phyloP scores from a whole-genome alignment of 2,113 vertebrate species.

The Cyprinodon brontotheroides region DNA sequence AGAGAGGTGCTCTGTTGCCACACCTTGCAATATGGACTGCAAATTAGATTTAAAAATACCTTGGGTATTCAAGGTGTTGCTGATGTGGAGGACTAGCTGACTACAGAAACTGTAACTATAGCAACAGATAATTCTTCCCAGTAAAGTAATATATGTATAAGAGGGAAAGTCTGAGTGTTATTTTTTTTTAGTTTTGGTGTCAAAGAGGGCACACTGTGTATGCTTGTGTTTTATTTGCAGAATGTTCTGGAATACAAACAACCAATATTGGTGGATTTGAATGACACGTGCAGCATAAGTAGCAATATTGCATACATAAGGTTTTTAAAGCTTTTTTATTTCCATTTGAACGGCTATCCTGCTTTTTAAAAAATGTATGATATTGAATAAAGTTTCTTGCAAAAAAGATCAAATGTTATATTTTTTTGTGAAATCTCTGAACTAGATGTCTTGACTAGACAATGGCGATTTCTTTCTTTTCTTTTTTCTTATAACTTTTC shows the following conservation, averaged over 20 bases:
- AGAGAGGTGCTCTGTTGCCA: neutral
- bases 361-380: neutral
- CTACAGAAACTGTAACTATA: conserved; percentile 7
- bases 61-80: neutral
- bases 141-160: neutral
- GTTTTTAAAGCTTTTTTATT: neutral
- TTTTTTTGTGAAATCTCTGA: neutral
- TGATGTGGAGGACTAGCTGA: conserved; percentile 3
- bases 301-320: neutral
- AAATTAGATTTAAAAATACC: neutral
- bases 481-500: conserved; percentile 7
- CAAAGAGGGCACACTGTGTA: conserved; percentile 3
- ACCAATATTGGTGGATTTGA: conserved; percentile 17
- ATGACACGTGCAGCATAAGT: conserved; percentile 54
- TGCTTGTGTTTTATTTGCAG: conserved; percentile 19
- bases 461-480: too few species aligned
- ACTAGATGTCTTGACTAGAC: too few species aligned
- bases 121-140: conserved; percentile 5
- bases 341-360: neutral
- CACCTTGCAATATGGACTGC: neutral
- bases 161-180: neutral
- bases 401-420: neutral
- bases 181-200: conserved; percentile 1
- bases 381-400: conserved; percentile 5
- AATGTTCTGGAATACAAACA: conserved; percentile 17